A percentile compares a stretch with the other conserved stretches of the same genome.
Conservation (phyloP, 1,140 invertebrate genomes). For the Tetraneura akinire region DNA sequence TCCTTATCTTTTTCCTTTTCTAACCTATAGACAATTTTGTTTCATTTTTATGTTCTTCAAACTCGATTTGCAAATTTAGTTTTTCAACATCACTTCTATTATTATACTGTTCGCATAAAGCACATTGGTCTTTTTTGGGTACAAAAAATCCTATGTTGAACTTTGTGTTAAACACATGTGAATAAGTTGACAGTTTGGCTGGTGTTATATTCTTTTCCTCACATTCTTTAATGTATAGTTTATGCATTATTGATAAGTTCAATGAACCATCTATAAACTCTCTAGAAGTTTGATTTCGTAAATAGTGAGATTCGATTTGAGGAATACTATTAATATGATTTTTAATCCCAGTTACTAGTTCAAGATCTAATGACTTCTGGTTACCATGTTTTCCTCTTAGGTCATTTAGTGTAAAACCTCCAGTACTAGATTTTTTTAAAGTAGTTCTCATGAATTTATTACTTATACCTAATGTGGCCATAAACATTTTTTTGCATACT, state of each 20-base stretch:
- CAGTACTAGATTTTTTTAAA: slow-evolving; percentile 10
- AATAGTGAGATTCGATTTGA: slow-evolving; percentile 53
- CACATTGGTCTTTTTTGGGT: slow-evolving; percentile 55
- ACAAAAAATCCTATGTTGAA: slow-evolving; percentile 53
- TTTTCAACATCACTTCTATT: slow-evolving; percentile 48
- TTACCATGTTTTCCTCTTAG: slow-evolving; percentile 52
- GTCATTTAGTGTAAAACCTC: neutral
- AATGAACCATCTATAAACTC: slow-evolving; percentile 51
- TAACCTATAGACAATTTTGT: slow-evolving; percentile 40
- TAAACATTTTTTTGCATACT: slow-evolving; percentile 46
- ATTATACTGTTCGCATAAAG: slow-evolving; percentile 46
- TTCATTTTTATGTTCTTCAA: slow-evolving; percentile 52
- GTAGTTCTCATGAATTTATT: slow-evolving; percentile 35
- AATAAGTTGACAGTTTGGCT: slow-evolving; percentile 52
- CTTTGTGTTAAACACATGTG: slow-evolving; percentile 52
- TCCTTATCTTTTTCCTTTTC: slow-evolving; percentile 49
- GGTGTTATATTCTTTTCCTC: slow-evolving; percentile 48
- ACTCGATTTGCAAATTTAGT: slow-evolving; percentile 27
- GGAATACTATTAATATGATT: slow-evolving; percentile 53
- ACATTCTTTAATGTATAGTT: slow-evolving; percentile 48
- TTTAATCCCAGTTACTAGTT: slow-evolving; percentile 46
- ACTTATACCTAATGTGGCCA: slow-evolving; percentile 43
- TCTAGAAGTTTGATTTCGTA: slow-evolving; percentile 35
- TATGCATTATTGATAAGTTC: slow-evolving; percentile 44
- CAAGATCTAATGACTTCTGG: slow-evolving; percentile 40